Percentiles rank a stretch among this genome's conserved stretches.
These are phyloP conservation scores for Nyctalus aviator DNA, from an alignment of 2,797 vertebrate species.

Conservation along the genomic window DNA sequence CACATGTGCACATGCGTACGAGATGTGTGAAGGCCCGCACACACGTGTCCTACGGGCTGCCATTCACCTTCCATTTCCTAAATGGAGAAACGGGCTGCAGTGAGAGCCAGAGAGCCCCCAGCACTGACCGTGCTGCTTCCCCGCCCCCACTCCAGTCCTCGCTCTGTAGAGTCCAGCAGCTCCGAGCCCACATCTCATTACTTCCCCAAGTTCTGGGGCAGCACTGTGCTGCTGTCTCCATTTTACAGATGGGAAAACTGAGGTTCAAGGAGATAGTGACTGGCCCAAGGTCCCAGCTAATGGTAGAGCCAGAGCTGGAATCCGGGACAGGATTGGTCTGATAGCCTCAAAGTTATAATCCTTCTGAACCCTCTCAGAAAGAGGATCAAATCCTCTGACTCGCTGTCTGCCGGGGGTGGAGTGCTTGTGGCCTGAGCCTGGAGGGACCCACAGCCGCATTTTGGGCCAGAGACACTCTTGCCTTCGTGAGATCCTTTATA, in stretches of 20 bases:
- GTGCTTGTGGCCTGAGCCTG: neutral
- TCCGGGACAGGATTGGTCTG: neutral
- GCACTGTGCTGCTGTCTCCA: neutral
- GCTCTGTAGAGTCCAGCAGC: neutral
- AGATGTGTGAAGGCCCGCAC: neutral
- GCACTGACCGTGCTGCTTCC: neutral
- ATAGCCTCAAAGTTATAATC: neutral
- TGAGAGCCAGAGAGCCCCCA: accelerated
- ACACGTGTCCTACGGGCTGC: neutral
- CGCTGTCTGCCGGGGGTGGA: neutral
- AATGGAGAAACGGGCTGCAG: neutral
- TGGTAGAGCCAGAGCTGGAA: neutral
- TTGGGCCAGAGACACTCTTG: neutral
- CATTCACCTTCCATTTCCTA: neutral
- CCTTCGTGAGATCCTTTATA: neutral
- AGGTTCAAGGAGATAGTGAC: neutral
- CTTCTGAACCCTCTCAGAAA: neutral
- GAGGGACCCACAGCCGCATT: too few relatives aligned
- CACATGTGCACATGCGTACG: neutral
- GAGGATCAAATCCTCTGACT: neutral
- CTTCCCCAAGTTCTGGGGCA: neutral
- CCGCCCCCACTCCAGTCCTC: accelerated
- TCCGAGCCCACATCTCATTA: accelerated
- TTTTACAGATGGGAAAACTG: neutral
- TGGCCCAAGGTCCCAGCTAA: neutral